A percentile compares a stretch with the other conserved stretches of the same genome.
phyloP scores from a whole-genome alignment of 2,797 vertebrate genomes.

The Hippocampus kuda region DNA sequence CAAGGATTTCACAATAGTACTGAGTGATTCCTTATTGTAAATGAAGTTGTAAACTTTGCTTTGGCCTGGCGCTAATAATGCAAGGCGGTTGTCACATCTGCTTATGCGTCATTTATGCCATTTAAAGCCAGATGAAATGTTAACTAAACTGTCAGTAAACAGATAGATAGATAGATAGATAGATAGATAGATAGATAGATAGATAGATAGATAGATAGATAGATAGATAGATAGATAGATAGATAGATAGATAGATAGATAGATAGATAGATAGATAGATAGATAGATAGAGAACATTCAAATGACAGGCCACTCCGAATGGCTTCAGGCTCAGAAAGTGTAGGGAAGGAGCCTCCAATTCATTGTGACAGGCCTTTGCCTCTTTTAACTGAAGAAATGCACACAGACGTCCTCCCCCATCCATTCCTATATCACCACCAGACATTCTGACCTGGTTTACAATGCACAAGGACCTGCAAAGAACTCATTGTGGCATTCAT shows the following conservation, averaged over 20 bases:
- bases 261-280: not conserved
- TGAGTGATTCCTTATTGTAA: slow-evolving; percentile 11
- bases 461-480: slow-evolving; percentile 14
- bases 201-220: not conserved
- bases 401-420: slow-evolving; percentile 45
- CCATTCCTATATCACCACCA: slow-evolving; percentile 24
- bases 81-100: slow-evolving; percentile 44
- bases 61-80: slow-evolving; percentile 31
- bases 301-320: slow-evolving; percentile 21
- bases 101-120: slow-evolving; percentile 32
- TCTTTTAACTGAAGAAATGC: slow-evolving; percentile 45
- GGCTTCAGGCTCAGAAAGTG: slow-evolving; percentile 39
- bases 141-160: not conserved
- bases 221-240: no score
- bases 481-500: slow-evolving; percentile 24
- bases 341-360: slow-evolving; percentile 40
- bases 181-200: not conserved
- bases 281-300: slow-evolving; percentile 20
- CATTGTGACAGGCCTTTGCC: slow-evolving; percentile 51
- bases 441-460: slow-evolving; percentile 56
- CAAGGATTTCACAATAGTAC: slow-evolving; percentile 13
- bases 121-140: slow-evolving; percentile 24
- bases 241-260: no score
- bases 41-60: slow-evolving; percentile 14
- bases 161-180: not conserved